A percentile compares a stretch with the other conserved stretches of the same genome.
These are phyloP conservation scores for Squalus acanthias DNA, from an alignment of 2,797 vertebrate species.

Conservation along the genomic window DNA sequence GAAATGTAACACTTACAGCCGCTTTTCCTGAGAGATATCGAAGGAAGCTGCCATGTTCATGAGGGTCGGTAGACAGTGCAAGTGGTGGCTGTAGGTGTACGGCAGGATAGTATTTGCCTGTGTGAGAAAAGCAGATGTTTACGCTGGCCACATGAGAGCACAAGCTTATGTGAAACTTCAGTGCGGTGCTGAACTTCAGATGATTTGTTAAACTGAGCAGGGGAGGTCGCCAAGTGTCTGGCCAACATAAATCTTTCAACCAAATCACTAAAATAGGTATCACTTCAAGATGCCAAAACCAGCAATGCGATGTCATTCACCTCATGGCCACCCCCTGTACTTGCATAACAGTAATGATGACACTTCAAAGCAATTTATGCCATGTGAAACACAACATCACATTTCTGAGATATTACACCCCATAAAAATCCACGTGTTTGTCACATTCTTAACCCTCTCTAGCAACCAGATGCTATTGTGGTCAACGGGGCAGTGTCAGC, in stretches of 20 bases:
- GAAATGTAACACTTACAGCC: conserved; percentile 69
- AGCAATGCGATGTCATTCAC: neutral
- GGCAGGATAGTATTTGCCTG: conserved; percentile 97
- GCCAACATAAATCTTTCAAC: neutral
- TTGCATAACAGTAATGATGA: neutral
- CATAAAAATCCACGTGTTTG: neutral
- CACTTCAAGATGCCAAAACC: neutral
- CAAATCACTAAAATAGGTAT: too few species aligned
- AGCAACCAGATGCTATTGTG: neutral
- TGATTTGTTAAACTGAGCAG: neutral
- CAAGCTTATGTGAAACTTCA: neutral
- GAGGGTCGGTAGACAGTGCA: conserved; percentile 92
- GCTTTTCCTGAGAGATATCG: conserved; percentile 87
- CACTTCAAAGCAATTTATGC: neutral
- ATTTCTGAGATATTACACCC: neutral
- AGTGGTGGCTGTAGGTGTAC: conserved; percentile 93
- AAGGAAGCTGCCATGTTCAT: conserved; percentile 98
- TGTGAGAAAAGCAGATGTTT: conserved; percentile 38
- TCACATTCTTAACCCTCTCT: neutral
- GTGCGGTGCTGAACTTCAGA: neutral
- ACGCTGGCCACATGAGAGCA: neutral
- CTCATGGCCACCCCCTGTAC: neutral
- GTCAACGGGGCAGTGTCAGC: neutral
- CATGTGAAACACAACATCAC: neutral
- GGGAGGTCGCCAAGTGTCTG: neutral